These are phyloP conservation scores for Lasioglossum calceatum DNA, from an alignment of 2,888 invertebrate genomes.

Conservation along the genomic window DNA sequence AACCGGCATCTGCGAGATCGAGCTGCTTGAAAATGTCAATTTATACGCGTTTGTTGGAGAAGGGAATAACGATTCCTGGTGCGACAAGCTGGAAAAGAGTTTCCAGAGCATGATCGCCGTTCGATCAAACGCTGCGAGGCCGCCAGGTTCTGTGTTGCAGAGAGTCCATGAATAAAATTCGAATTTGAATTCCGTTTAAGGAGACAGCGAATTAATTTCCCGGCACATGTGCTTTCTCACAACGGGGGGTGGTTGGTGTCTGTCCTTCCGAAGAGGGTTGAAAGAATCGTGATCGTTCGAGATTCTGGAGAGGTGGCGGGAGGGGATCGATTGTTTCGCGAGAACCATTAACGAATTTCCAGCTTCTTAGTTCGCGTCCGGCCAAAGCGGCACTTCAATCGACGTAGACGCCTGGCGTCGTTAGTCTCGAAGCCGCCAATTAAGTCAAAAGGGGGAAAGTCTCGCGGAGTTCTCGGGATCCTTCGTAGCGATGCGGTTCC, in stretches of 20 bases:
- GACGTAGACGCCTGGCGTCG: conserved; percentile 41
- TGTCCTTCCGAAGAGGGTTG: not conserved
- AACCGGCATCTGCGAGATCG: not conserved
- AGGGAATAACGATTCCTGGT: not conserved
- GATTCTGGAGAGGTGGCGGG: not conserved
- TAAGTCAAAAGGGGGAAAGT: conserved; percentile 70
- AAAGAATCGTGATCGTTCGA: conserved; percentile 5
- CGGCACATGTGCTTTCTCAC: not conserved
- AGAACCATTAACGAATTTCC: conserved; percentile 57
- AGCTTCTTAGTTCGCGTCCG: conserved; percentile 54
- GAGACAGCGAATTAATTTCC: not conserved
- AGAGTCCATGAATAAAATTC: conserved; percentile 2
- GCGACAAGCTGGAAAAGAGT: not conserved
- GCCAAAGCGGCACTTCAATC: conserved; percentile 54
- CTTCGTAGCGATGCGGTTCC: conserved; percentile 56
- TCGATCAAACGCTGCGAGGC: not conserved
- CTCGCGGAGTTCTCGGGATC: conserved; percentile 48
- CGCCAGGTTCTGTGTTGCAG: not conserved
- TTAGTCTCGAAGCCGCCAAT: conserved; percentile 69
- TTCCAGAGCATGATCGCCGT: not conserved
- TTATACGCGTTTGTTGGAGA: not conserved
- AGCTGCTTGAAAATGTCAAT: not conserved
- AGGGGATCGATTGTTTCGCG: conserved; percentile 50
- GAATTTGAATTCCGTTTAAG: not conserved
- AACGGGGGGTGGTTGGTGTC: not conserved